Conservation (phyloP, 2,888 invertebrate species). For the Bombyx huttoni region DNA sequence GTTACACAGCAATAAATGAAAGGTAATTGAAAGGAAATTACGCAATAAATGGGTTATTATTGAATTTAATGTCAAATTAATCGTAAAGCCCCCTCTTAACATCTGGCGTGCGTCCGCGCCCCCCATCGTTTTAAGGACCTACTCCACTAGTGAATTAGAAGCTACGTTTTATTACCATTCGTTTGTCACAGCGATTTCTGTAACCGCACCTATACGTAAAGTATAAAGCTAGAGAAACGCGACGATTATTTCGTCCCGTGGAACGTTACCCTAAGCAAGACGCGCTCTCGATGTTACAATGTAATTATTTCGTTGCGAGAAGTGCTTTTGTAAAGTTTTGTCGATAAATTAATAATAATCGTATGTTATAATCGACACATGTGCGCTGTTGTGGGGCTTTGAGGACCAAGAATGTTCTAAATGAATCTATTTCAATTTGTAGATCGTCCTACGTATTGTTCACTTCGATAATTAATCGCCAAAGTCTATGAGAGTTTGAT, state of each 20-base stretch:
- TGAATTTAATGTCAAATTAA: slow-evolving; percentile 72
- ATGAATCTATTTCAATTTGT: no score
- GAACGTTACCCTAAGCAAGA: not conserved
- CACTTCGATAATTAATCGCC: no score
- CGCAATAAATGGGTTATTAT: slow-evolving; percentile 72
- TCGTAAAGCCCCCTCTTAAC: slow-evolving; percentile 48
- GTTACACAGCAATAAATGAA: slow-evolving; percentile 66
- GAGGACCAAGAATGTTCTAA: no score
- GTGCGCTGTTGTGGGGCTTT: not conserved
- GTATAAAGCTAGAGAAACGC: not conserved
- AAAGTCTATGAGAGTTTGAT: no score
- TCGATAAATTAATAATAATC: not conserved
- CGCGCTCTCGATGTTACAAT: slow-evolving; percentile 1
- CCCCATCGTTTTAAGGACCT: slow-evolving; percentile 14
- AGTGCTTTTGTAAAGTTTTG: not conserved
- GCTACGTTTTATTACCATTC: not conserved
- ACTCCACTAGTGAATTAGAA: not conserved
- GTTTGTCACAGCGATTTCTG: no score
- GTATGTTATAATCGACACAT: not conserved
- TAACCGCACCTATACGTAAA: no score
- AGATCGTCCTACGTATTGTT: no score
- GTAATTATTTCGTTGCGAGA: slow-evolving; percentile 1
- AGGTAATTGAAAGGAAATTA: slow-evolving; percentile 71
- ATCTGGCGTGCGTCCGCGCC: slow-evolving; percentile 51
- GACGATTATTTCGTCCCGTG: not conserved